These are phyloP conservation scores for Hydriomena furcata DNA, from an alignment of 2,888 invertebrate species.

Conservation along the genomic window DNA sequence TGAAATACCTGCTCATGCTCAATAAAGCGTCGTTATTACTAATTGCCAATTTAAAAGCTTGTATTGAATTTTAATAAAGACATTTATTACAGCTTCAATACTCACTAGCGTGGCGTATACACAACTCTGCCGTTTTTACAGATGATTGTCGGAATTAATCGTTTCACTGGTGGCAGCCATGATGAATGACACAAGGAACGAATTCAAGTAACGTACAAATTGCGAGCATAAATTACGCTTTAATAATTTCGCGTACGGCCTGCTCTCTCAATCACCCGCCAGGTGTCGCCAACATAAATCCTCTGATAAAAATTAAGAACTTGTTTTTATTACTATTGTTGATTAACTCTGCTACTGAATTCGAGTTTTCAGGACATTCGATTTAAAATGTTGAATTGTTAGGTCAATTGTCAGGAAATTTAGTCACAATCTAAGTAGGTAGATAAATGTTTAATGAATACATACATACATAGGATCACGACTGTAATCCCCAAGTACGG, in stretches of 20 bases:
- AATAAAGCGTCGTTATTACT: too few relatives aligned
- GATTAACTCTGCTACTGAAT: conserved; percentile 16
- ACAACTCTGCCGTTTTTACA: conserved; percentile 59
- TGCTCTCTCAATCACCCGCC: conserved; percentile 67
- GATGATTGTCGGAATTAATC: conserved; percentile 74
- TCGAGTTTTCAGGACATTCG: background rate
- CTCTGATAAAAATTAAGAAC: conserved; percentile 67
- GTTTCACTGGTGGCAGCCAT: conserved; percentile 55
- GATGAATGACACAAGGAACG: conserved; percentile 79
- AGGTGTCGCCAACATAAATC: conserved; percentile 76
- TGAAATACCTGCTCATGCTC: too few relatives aligned
- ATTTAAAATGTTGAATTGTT: background rate
- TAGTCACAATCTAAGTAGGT: too few relatives aligned
- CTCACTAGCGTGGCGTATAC: conserved; percentile 23
- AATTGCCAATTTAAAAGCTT: conserved; percentile 1
- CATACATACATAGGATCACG: too few relatives aligned
- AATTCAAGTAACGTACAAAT: conserved; percentile 80
- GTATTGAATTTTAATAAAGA: conserved; percentile 16
- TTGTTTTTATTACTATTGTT: conserved; percentile 30
- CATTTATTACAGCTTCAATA: conserved; percentile 15
- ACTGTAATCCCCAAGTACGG: too few relatives aligned
- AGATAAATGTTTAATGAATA: too few relatives aligned
- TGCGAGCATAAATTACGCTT: conserved; percentile 81
- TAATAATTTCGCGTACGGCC: conserved; percentile 77
- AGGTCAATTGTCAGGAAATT: too few relatives aligned